phyloP scores from a whole-genome alignment of 2,113 vertebrate species.

The Actinemys pallida region DNA sequence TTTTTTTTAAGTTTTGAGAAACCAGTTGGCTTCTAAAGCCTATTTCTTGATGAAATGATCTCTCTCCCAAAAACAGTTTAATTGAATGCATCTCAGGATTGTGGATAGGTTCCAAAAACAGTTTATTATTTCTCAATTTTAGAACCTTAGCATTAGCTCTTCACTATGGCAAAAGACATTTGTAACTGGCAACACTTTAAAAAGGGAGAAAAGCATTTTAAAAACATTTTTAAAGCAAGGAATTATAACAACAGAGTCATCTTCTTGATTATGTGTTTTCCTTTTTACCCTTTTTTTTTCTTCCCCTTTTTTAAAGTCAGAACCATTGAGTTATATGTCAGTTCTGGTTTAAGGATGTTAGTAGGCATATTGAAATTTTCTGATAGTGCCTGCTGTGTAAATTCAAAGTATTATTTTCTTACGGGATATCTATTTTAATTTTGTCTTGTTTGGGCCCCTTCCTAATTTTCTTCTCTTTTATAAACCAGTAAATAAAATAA shows the following conservation, averaged over 20 bases:
- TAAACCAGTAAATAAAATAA: not conserved
- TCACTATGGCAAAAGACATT: not conserved
- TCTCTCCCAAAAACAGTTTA: constrained; percentile 26
- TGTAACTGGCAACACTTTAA: not conserved
- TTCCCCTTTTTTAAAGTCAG: not conserved
- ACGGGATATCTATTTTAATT: not conserved
- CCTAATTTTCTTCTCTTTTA: accelerated
- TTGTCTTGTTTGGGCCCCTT: not conserved
- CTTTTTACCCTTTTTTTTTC: not conserved
- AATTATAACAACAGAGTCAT: accelerated
- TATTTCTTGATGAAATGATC: not conserved
- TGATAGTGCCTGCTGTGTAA: not conserved
- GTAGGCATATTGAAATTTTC: not conserved
- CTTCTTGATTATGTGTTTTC: not conserved
- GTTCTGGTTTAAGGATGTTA: not conserved
- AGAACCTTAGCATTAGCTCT: constrained; percentile 19
- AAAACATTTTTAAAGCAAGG: not conserved
- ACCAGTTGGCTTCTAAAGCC: not conserved
- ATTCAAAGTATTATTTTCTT: not conserved
- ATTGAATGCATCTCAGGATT: not conserved
- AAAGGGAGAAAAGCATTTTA: not conserved
- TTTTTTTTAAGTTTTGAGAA: not conserved
- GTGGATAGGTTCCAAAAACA: not conserved
- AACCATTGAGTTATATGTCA: not conserved
- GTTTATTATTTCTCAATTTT: constrained; percentile 19